Conservation (phyloP, 2,888 invertebrate species). For the Nephrocerus scutellatus region DNA sequence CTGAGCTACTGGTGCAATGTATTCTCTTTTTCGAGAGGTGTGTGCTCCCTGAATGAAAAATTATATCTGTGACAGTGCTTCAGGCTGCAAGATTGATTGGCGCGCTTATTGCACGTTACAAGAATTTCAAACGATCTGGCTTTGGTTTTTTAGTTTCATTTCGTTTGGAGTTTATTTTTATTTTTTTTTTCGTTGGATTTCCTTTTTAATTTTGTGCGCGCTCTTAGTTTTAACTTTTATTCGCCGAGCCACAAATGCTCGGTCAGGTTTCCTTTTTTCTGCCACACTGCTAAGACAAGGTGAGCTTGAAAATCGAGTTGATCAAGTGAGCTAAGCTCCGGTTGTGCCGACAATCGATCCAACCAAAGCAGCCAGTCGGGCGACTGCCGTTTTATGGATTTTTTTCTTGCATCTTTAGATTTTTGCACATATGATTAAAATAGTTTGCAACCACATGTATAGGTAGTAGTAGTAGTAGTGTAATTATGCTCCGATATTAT, state of each 20-base stretch:
- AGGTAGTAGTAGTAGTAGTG: too few species aligned
- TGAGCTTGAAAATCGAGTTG: conserved; percentile 20
- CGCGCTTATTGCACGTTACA: conserved; percentile 6
- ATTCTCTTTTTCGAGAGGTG: not conserved
- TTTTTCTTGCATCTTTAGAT: too few species aligned
- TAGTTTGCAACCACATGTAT: too few species aligned
- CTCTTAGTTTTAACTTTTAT: conserved; percentile 9
- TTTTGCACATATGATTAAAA: too few species aligned
- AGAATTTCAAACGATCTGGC: conserved; percentile 15
- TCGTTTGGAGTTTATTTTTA: not conserved
- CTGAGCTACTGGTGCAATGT: not conserved
- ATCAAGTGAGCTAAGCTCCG: conserved; percentile 13
- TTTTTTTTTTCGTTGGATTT: not conserved
- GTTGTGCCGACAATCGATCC: conserved; percentile 17
- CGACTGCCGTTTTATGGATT: conserved; percentile 18
- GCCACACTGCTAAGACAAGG: conserved; percentile 11
- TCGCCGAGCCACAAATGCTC: conserved; percentile 3
- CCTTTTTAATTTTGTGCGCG: not conserved
- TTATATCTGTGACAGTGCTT: not conserved
- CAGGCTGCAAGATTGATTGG: conserved; percentile 6
- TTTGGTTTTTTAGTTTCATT: not conserved
- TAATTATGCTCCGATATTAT: too few species aligned
- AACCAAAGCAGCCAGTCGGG: conserved; percentile 17
- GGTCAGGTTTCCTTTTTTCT: not conserved
- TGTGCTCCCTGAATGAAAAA: conserved; percentile 1